Evolutionary conservation across 2,888 invertebrate species (phyloP).

Genomic region (Drosophila paranaensis): DNA sequence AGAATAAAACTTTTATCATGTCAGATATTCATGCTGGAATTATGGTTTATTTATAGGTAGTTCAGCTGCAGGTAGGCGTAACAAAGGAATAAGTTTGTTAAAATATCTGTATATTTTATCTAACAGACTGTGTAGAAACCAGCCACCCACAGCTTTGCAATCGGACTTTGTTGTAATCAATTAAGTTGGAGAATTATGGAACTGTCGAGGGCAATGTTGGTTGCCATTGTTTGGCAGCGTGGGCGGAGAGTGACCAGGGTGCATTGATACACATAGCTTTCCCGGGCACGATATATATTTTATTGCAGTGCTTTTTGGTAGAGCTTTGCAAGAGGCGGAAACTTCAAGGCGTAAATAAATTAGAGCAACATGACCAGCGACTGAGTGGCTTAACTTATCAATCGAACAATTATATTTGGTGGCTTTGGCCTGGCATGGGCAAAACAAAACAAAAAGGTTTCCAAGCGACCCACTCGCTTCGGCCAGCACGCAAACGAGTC

Average conservation of each 20-base stretch:
- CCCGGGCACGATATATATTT: slow-evolving; percentile 29
- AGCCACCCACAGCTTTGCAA: slow-evolving; percentile 48
- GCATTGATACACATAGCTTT: slow-evolving; percentile 16
- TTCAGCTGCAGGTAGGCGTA: slow-evolving; percentile 3
- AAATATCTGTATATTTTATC: slow-evolving; percentile 35
- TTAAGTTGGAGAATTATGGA: slow-evolving; percentile 67
- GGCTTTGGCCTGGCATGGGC: slow-evolving; percentile 5
- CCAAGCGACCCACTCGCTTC: slow-evolving; percentile 45
- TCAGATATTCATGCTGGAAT: slow-evolving; percentile 25
- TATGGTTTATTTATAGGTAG: slow-evolving; percentile 13
- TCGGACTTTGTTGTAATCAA: slow-evolving; percentile 63
- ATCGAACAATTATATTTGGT: slow-evolving; percentile 67
- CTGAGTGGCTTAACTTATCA: slow-evolving; percentile 52
- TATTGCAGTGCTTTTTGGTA: slow-evolving; percentile 32
- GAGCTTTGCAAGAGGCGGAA: slow-evolving; percentile 44
- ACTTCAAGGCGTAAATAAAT: slow-evolving; percentile 67
- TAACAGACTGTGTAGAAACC: slow-evolving; percentile 11
- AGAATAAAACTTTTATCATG: slow-evolving; percentile 34
- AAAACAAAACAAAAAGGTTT: slow-evolving; percentile 38
- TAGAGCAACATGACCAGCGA: slow-evolving; percentile 61
- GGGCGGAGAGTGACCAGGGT: slow-evolving; percentile 44
- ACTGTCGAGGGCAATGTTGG: slow-evolving; percentile 39
- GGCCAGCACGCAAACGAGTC: slow-evolving; percentile 71
- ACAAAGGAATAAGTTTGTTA: slow-evolving; percentile 26
- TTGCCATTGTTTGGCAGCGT: slow-evolving; percentile 55